These are phyloP conservation scores for Donacobius atricapilla DNA, from an alignment of 2,113 vertebrate genomes.

Conservation along the genomic window DNA sequence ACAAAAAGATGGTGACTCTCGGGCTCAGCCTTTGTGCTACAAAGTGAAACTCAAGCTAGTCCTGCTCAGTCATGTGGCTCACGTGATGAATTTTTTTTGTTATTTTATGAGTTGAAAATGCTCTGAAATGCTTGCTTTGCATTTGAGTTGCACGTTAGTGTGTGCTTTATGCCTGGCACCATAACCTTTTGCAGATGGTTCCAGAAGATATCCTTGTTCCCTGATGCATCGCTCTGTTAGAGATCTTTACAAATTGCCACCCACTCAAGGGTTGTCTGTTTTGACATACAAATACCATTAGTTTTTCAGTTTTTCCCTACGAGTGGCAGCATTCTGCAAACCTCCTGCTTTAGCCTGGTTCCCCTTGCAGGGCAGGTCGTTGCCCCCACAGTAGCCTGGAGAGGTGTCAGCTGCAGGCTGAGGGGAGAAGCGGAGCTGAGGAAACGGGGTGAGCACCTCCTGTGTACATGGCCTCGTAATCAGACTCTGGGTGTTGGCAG, in stretches of 20 bases:
- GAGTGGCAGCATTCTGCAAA: not conserved
- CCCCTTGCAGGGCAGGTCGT: not conserved
- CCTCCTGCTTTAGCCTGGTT: not conserved
- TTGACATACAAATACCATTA: not conserved
- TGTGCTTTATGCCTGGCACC: not conserved
- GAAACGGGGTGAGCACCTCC: not conserved
- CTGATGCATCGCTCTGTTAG: not conserved
- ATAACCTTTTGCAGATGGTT: not conserved
- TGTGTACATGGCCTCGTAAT: not conserved
- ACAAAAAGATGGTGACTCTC: not conserved
- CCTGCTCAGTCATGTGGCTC: not conserved
- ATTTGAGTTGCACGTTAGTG: not conserved
- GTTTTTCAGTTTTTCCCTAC: not conserved
- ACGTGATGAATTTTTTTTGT: not conserved
- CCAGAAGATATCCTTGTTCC: not conserved
- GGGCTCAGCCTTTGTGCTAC: not conserved
- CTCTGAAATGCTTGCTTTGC: not conserved
- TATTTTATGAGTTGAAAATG: not conserved
- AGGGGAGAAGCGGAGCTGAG: not conserved
- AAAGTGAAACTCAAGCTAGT: not conserved
- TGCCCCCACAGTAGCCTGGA: not conserved
- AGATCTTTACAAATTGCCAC: not conserved
- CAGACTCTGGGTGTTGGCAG: conserved; percentile 29
- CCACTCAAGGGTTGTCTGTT: not conserved
- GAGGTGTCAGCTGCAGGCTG: not conserved